phyloP scores from a whole-genome alignment of 2,113 vertebrate genomes.

The Podarcis muralis region DNA sequence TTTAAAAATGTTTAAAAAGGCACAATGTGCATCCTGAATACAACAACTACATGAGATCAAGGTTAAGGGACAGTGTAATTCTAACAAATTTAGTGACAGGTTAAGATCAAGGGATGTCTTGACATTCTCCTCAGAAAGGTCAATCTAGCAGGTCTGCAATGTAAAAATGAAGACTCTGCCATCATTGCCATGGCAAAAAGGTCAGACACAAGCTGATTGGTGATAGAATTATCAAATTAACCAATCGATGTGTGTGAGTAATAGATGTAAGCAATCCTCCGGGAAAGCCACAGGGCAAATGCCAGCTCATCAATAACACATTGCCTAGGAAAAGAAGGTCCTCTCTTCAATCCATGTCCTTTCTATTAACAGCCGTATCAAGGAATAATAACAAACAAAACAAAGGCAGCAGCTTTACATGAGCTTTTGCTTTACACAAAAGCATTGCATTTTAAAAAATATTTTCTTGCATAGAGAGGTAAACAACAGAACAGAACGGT shows the following conservation, averaged over 20 bases:
- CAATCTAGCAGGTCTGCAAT: constrained; percentile 89
- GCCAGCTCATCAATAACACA: constrained; percentile 90
- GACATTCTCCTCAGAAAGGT: constrained; percentile 96
- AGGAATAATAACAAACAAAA: constrained; percentile 67
- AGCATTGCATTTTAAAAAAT: constrained; percentile 6
- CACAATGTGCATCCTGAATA: constrained; percentile 53
- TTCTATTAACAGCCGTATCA: constrained; percentile 71
- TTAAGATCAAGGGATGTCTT: constrained; percentile 90
- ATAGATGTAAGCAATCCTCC: constrained; percentile 85
- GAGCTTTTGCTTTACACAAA: constrained; percentile 53
- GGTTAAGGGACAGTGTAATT: constrained; percentile 86
- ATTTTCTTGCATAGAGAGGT: background rate
- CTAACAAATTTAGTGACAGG: constrained; percentile 90
- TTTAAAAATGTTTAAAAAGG: constrained; percentile 58
- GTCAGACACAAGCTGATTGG: constrained; percentile 98
- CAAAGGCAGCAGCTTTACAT: constrained; percentile 65
- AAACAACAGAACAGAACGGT: constrained; percentile 38
- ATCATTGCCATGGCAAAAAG: constrained; percentile 96
- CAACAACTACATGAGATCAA: constrained; percentile 78
- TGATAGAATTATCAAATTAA: constrained; percentile 99
- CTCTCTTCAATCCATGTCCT: constrained; percentile 78
- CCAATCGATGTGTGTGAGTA: constrained; percentile 92
- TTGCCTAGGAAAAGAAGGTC: constrained; percentile 78
- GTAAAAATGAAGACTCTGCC: constrained; percentile 90
- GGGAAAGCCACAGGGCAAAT: constrained; percentile 87